Evolutionary conservation across 1,140 invertebrate genomes (phyloP), one percentile per base, ranked within the genome.

Genomic region (Calliopsis andreniformis): DNA sequence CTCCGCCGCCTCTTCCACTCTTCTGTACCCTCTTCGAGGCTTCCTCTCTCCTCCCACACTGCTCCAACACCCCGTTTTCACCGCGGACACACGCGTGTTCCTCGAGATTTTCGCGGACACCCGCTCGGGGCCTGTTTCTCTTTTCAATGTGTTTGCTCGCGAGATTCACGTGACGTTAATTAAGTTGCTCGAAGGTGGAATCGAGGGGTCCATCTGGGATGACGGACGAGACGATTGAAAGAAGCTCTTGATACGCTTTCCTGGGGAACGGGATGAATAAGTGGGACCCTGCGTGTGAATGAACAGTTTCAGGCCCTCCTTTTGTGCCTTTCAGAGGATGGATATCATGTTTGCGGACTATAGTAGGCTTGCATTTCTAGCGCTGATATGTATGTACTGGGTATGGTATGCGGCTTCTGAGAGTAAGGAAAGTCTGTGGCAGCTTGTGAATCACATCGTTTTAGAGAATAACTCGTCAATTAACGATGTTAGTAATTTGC

Each of bases 151-250:
- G 28, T 3, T 14, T 18, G 53, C 53, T 1, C 14, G 30, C 30
- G 7, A 28, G 55, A 58, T 58, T 35, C 30, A 58, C 55, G 55
- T 8, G 35, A n/a, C 39, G 42, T 70, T 62, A 70, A 70, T 70
- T 70, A 70, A 70, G 30, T 35, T 70, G 42, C 43, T 20, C 55
- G 10, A 25, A 25, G 67, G 32, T 70, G 67, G 28, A 25, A 59
- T 70, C 67, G 12, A 47, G 16, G 3, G 23, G 32, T 59, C 1
- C 28, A 3, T 8, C 56, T n/a, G 12, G 20, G 8, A 20, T 4
- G 55, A 1, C 53, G 53, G 42, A 7, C 67, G n/a, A 35, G 39
- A 25, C 14, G 67, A 70, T 61, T 25, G 67, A 59, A 61, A 35
- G 28, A 35, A 25, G 30, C 30, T 12, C 25, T 42, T 56, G 25